These are phyloP conservation scores for Phalacrocorax brasilianus DNA, from an alignment of 2,113 vertebrate species.

Conservation along the genomic window DNA sequence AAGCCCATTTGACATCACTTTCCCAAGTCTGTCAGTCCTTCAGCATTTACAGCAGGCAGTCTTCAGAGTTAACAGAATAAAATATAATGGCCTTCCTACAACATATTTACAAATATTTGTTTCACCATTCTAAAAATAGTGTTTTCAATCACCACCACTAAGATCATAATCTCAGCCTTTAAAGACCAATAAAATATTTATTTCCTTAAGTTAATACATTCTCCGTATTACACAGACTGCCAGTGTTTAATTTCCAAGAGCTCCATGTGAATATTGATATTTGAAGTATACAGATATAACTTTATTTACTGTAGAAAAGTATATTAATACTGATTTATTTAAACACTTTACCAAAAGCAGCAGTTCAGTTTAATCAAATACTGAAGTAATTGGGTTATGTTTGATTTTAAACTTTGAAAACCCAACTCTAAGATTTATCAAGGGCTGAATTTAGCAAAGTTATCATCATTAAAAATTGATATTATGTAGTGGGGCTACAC, in stretches of 20 bases:
- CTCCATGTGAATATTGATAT: slow-evolving; percentile 50
- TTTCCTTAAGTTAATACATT: slow-evolving; percentile 36
- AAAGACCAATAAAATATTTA: slow-evolving; percentile 23
- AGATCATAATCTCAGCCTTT: not conserved
- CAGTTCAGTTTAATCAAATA: slow-evolving; percentile 71
- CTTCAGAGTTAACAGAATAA: not conserved
- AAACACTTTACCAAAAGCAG: slow-evolving; percentile 64
- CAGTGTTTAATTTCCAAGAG: slow-evolving; percentile 42
- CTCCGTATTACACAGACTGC: not conserved
- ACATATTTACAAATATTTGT: not conserved
- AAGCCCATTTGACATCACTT: accelerated
- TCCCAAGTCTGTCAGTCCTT: not conserved
- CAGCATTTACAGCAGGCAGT: not conserved
- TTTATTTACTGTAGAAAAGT: slow-evolving; percentile 70
- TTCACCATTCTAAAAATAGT: not conserved
- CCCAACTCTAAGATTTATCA: slow-evolving; percentile 53
- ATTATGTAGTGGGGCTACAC: slow-evolving; percentile 32
- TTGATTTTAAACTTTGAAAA: slow-evolving; percentile 72
- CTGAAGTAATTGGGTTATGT: slow-evolving; percentile 64
- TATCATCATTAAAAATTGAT: slow-evolving; percentile 70
- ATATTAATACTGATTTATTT: slow-evolving; percentile 75
- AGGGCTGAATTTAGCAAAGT: slow-evolving; percentile 63
- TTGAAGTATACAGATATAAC: slow-evolving; percentile 56
- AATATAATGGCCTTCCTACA: not conserved
- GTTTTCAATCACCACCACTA: not conserved